Conservation (phyloP, 1,140 invertebrate genomes). For the Homalodisca vitripennis region DNA sequence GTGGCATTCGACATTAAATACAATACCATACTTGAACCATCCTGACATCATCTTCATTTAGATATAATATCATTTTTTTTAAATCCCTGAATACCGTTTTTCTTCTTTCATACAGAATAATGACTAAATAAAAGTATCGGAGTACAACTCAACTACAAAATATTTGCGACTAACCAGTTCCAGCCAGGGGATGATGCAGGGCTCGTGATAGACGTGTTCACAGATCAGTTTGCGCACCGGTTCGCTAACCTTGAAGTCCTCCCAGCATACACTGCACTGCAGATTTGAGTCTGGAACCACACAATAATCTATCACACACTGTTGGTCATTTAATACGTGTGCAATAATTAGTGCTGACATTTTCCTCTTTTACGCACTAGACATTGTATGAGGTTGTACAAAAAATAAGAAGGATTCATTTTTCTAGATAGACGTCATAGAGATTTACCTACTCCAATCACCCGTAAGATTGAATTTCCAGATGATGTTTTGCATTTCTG, state of each 20-base stretch:
- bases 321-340: no score
- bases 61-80: not conserved
- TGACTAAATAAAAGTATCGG: not conserved
- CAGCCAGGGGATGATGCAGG: slow-evolving; percentile 94
- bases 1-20: not conserved
- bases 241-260: slow-evolving; percentile 83
- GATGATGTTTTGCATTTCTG: no score
- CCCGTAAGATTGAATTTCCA: no score
- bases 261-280: slow-evolving; percentile 97
- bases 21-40: not conserved
- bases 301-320: no score
- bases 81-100: not conserved
- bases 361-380: no score
- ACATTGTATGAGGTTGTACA: no score
- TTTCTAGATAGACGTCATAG: no score
- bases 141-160: not conserved
- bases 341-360: no score
- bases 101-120: not conserved
- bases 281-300: slow-evolving; percentile 63
- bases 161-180: slow-evolving; percentile 65
- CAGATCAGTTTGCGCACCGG: slow-evolving; percentile 85
- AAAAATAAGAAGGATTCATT: no score
- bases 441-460: no score
- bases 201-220: slow-evolving; percentile 88
- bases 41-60: not conserved